These are phyloP conservation scores for Diaperis boleti DNA, from an alignment of 2,888 invertebrate genomes.

Conservation along the genomic window DNA sequence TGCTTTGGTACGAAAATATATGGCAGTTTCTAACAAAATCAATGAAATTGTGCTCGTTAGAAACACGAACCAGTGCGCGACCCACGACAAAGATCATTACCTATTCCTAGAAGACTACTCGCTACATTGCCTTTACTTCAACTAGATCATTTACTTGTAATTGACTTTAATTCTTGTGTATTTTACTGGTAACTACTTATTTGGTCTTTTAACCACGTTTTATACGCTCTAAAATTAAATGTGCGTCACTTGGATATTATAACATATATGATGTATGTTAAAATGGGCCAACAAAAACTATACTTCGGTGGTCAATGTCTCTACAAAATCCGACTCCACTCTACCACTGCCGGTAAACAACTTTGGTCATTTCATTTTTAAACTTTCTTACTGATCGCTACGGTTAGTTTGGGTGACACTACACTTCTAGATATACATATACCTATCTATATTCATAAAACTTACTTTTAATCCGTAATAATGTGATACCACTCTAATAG, in stretches of 20 bases:
- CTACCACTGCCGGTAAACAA: no score
- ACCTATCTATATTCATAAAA: not conserved
- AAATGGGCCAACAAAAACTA: no score
- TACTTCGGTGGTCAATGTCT: no score
- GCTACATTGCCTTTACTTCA: conserved; percentile 8
- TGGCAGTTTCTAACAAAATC: conserved; percentile 43
- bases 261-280: no score
- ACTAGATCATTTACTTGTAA: conserved; percentile 23
- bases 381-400: no score
- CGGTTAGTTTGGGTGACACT: no score
- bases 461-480: conserved; percentile 45
- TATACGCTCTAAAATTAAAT: not conserved
- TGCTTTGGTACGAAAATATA: conserved; percentile 31
- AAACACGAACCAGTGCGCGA: conserved; percentile 27
- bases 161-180: conserved; percentile 26
- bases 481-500: conserved; percentile 9
- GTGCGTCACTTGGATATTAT: no score
- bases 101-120: conserved; percentile 13
- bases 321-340: no score
- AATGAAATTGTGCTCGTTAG: conserved; percentile 43
- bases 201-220: conserved; percentile 30
- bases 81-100: conserved; percentile 23
- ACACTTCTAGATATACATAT: not conserved
- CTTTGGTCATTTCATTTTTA: no score
- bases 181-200: conserved; percentile 7